Percentiles rank a stretch among this genome's conserved stretches.
Evolutionary conservation across 2,797 vertebrate species (phyloP).

Genomic region (Coccyzus lansbergi): DNA sequence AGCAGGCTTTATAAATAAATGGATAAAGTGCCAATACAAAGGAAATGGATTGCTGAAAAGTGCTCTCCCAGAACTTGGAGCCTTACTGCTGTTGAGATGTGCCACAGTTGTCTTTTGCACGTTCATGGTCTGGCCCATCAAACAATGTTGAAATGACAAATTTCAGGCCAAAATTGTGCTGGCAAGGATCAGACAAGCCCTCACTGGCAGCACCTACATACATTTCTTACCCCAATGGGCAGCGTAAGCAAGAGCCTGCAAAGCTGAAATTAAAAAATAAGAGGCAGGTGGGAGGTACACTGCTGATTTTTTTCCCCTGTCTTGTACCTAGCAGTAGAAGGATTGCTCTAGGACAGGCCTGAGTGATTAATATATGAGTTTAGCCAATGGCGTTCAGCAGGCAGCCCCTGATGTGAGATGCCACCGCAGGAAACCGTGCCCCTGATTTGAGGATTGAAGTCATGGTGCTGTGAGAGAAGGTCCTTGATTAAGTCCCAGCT

Average conservation of each 20-base stretch:
- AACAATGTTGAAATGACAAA: slow-evolving; percentile 12
- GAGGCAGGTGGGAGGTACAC: neutral
- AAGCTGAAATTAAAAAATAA: neutral
- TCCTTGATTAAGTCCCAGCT: neutral
- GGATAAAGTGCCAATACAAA: neutral
- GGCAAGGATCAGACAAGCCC: neutral
- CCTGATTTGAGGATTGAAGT: neutral
- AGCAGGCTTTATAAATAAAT: neutral
- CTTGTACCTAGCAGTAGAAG: neutral
- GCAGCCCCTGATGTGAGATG: neutral
- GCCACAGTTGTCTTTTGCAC: neutral
- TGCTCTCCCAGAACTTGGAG: neutral
- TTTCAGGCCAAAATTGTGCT: neutral
- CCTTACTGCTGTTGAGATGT: neutral
- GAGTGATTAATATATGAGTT: neutral
- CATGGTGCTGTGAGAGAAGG: neutral
- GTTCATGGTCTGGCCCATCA: slow-evolving; percentile 2
- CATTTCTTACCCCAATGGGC: neutral
- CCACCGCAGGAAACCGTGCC: rapidly evolving
- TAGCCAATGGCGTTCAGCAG: neutral
- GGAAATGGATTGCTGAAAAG: neutral
- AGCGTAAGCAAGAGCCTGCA: neutral
- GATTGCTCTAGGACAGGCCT: neutral
- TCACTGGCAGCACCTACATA: neutral
- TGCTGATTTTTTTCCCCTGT: neutral